Percentiles rank a stretch among this genome's conserved stretches.
phyloP scores from a whole-genome alignment of 2,797 vertebrate species.

The Bradypodion ventrale region DNA sequence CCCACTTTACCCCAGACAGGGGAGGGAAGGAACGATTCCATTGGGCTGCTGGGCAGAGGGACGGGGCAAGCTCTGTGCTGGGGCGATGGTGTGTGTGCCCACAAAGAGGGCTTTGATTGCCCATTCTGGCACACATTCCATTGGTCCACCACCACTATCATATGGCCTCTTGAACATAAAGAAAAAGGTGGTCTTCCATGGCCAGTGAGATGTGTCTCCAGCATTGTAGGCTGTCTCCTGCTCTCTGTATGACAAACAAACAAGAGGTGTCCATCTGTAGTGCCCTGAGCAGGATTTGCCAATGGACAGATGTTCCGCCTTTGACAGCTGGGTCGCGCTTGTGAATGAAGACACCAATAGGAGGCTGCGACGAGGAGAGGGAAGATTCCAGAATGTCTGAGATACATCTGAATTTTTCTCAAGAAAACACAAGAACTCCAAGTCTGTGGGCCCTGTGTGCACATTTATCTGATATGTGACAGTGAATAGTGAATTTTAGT shows the following conservation, averaged over 20 bases:
- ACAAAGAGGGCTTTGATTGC: too few relatives aligned
- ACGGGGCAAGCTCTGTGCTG: too few relatives aligned
- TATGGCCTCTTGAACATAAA: background rate
- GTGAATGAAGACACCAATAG: background rate
- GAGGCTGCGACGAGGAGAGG: background rate
- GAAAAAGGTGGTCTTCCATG: background rate
- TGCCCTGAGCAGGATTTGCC: background rate
- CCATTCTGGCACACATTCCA: too few relatives aligned
- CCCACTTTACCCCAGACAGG: too few relatives aligned
- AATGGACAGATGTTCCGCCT: background rate
- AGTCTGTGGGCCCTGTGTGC: background rate
- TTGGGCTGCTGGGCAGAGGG: too few relatives aligned
- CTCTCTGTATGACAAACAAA: background rate
- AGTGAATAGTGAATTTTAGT: background rate
- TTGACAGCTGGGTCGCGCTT: background rate
- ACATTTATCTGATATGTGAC: background rate
- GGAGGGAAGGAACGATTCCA: too few relatives aligned
- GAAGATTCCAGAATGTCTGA: background rate
- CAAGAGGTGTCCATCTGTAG: background rate
- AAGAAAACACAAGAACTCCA: too few relatives aligned
- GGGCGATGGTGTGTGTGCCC: too few relatives aligned
- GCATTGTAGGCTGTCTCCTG: background rate
- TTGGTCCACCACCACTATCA: too few relatives aligned
- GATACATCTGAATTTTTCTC: background rate
- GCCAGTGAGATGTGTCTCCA: background rate